A percentile compares a stretch with the other conserved stretches of the same genome.
These are phyloP conservation scores for Chrysaora quinquecirrha DNA, from an alignment of 30 jellyfish, hydroid and myxozoan species.

Conservation along the genomic window DNA sequence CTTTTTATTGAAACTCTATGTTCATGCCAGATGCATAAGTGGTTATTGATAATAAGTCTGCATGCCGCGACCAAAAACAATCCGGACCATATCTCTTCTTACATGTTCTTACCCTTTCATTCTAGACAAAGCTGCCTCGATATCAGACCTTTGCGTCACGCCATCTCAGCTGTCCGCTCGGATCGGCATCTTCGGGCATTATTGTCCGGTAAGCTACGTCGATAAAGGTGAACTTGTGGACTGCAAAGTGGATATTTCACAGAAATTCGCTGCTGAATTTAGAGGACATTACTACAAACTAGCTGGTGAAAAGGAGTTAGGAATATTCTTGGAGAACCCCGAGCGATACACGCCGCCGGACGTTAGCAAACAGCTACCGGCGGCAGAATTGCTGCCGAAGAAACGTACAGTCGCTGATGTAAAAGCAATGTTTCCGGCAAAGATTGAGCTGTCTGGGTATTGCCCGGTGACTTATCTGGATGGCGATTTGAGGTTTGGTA, in stretches of 20 bases:
- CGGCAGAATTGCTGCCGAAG: conserved; percentile 70
- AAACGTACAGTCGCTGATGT: conserved; percentile 63
- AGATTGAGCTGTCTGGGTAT: conserved; percentile 83
- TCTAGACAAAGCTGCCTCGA: conserved; percentile 85
- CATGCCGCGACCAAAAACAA: no score
- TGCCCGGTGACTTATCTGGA: conserved; percentile 97
- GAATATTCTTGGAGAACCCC: conserved; percentile 74
- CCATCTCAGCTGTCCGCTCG: conserved; percentile 78
- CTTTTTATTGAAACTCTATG: no score
- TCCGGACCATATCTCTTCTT: no score
- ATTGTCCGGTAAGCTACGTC: conserved; percentile 95
- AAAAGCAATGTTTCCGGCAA: conserved; percentile 76
- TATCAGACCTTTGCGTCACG: conserved; percentile 84
- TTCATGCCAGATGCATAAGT: no score
- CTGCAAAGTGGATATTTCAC: conserved; percentile 62
- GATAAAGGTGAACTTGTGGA: conserved; percentile 82
- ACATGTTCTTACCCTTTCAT: no score
- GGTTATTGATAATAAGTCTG: no score
- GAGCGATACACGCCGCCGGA: conserved; percentile 86
- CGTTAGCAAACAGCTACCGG: conserved; percentile 73
- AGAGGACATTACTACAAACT: conserved; percentile 89
- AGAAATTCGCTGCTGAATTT: conserved; percentile 84
- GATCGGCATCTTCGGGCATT: conserved; percentile 81
- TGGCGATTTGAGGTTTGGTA: conserved; percentile 82
- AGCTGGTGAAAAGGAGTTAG: conserved; percentile 67